Base-by-base conservation (phyloP, 37 sponge, comb jelly and placozoan species). In the Tethya wilhelma region DNA sequence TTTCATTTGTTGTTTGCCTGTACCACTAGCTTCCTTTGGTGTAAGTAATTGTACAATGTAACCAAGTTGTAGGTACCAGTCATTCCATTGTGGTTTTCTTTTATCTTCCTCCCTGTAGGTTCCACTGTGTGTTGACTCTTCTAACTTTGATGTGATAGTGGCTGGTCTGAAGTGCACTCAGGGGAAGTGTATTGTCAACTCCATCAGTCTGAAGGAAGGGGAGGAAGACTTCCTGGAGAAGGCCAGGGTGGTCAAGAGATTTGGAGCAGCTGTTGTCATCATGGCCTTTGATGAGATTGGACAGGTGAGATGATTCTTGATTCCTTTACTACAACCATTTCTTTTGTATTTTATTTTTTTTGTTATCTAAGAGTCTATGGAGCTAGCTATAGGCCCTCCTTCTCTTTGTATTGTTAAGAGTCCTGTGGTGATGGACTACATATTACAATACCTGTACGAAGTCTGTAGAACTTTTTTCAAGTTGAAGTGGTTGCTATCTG, bases 261-360 rank as follows among this genome's bases (percentile, higher is more conserved):
- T 83, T 75, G 99, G 99, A 64, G 99, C 95, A 33, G 99, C 99
- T 41, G 93, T 94, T 23, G 96, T 98, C 2, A 89, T 98, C 25
- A 98, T 98, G 99, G 99, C 99, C 3, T 96, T 98, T 75, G 99
- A 98, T 79, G 97, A 98, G 75, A 71, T 62, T 8, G 97, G 97
- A 44, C 99, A 98, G 84, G 97, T 94, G 56, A 28, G n/a, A n/a
- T n/a, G n/a, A n/a, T n/a, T n/a, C n/a, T n/a, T n/a, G n/a, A n/a
- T n/a, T n/a, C n/a, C n/a, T n/a, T n/a, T n/a, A n/a, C n/a, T n/a
- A n/a, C 28, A 74, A 32, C 78, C 3, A 6, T 22, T 44, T 29
- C 4, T 1, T 7, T 4, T 0, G 28, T 60, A 60, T 17, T 60
- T 60, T 12, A 25, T 12, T 60, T 7, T 34, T 36, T 14, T 49